Base-by-base conservation (phyloP, 2,888 invertebrate genomes). In the Chironomus riparius region DNA sequence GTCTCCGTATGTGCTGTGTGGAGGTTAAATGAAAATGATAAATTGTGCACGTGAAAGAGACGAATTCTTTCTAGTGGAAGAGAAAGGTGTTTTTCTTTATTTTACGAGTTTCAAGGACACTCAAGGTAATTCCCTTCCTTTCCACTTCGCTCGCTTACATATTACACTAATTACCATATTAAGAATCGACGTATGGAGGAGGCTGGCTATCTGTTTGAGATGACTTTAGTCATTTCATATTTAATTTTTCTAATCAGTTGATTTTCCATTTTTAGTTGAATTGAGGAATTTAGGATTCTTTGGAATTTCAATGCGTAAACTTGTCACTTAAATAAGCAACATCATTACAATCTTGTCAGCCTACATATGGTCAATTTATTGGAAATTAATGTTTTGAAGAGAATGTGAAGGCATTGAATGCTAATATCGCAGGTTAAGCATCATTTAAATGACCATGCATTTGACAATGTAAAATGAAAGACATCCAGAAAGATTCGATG, bases 21-120 rank as follows among this genome's bases (percentile, higher is more conserved):
- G n/a, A 68, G 68, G 68, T 68, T 68, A 68, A 22, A 24, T 15
- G 68, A 15, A 24, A 15, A 38, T 24, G 65, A 65, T 68, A 38
- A 68, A 24, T n/a, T 24, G 68, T 15, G n/a, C 10, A 28, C 15
- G 24, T 24, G 38, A 18, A 65, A 21, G 65, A 21, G 21, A 65
- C 47, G 47, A 70, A 47, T 70, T 70, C 70, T 47, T 70, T 47
- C 70, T 15, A 28, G n/a, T 28, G 24, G 7, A 68, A 68, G 68
- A 68, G 68, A 68, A 68, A 68, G 68, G 68, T 68, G 56, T 56
- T 56, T 56, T 56, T 15, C 13, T 50, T 28, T 28, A 4, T 62
- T 62, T 15, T 6, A 24, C 3, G 3, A 65, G 12, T 6, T 68
- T 68, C 68, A 68, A 68, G 68, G 70, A 48, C 47, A 21, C 18